Base-by-base conservation (phyloP, 2,888 invertebrate genomes). In the Nemotelus pantherinus region DNA sequence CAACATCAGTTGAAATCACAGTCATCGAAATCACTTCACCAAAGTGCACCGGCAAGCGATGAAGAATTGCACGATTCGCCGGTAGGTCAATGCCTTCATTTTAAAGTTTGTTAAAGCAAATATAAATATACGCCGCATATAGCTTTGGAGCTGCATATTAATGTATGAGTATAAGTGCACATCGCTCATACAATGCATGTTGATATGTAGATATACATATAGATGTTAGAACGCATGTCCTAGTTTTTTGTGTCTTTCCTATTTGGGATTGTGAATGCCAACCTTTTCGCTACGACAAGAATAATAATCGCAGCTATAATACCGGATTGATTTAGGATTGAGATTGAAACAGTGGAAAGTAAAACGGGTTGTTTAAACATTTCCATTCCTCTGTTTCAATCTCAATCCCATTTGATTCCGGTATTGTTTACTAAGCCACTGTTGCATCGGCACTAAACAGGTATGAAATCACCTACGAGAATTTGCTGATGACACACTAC, bases 31-130 rank as follows among this genome's bases (percentile, higher is more conserved):
- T 41, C 74, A 39, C 39, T 60, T 10, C 60, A 60, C 3, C 60
- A 74, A 47, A 74, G 60, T 39, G 48, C 60, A 25, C 60, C 60
- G 74, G 74, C 60, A 3, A 74, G 74, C 41, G 74, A 74, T 60
- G 74, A 74, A 9, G 74, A 74, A 57, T 41, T 74, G 48, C 60
- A 74, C 9, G 74, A 74, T 3, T 74, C 74, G 53, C 74, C 74
- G 74, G 74, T 74, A 74, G 74, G 74, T 74, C 63, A 74, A 74
- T 74, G 60, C 60, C 60, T 60, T 74, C 48, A 7, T 60, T 72
- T 45, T 63, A 50, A 53, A 53, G 63, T 63, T 63, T 41, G 41
- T 43, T 43, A 63, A 63, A 43, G 9, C 25, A 43, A 43, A 63
- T 63, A 3, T 25, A 25, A 25, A 25, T 25, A 25, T 25, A 25